These are phyloP conservation scores for Phocoena phocoena DNA, from an alignment of 2,113 vertebrate genomes.

Conservation along the genomic window DNA sequence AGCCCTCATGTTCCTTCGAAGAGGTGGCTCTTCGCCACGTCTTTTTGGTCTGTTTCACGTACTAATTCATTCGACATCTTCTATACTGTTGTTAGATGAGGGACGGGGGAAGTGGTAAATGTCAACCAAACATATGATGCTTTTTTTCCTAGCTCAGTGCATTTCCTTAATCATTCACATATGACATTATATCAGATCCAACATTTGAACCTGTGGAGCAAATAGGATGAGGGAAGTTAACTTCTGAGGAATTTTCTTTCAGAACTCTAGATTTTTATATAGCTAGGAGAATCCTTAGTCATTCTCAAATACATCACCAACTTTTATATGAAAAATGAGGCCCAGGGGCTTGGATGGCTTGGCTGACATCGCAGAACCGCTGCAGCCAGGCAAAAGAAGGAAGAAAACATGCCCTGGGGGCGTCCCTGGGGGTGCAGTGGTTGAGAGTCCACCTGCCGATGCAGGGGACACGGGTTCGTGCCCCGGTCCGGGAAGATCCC, in stretches of 20 bases:
- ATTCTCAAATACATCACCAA: background rate
- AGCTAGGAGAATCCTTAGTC: background rate
- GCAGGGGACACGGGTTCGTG: too few species aligned
- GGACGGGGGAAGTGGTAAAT: conserved; percentile 8
- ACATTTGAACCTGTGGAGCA: background rate
- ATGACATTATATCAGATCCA: conserved; percentile 21
- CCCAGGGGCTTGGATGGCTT: background rate
- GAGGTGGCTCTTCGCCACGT: background rate
- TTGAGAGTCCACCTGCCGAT: too few species aligned
- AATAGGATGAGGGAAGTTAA: background rate
- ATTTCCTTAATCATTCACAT: conserved; percentile 46
- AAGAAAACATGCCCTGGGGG: background rate
- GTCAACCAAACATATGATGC: background rate
- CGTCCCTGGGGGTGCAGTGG: too few species aligned
- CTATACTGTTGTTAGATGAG: conserved; percentile 3
- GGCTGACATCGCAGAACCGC: background rate
- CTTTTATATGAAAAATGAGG: background rate
- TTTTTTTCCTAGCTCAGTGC: background rate
- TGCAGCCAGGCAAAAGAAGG: background rate
- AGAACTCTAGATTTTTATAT: background rate
- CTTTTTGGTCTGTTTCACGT: background rate
- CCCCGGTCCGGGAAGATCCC: too few species aligned
- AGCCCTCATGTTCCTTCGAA: background rate
- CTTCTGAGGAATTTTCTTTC: background rate
- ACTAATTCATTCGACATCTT: background rate